Conservation (phyloP, 2,797 vertebrate species). For the Zenarchopterus dispar region DNA sequence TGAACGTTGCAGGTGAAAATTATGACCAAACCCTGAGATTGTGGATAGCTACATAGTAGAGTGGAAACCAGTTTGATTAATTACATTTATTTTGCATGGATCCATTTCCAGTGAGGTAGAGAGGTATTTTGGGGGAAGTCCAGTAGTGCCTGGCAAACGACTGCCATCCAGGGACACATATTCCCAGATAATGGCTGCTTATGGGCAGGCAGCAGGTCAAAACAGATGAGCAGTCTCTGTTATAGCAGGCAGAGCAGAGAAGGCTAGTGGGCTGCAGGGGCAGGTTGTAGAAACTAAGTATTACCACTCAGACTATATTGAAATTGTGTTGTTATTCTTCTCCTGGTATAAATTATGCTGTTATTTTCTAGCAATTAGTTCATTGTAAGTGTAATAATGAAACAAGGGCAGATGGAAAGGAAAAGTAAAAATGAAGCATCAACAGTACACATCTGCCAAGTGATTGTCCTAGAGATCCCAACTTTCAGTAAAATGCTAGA, state of each 20-base stretch:
- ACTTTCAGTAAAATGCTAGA: background rate
- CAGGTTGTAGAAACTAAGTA: slow-evolving; percentile 13
- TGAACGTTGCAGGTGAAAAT: slow-evolving; percentile 41
- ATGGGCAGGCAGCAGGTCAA: slow-evolving; percentile 36
- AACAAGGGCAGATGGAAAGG: too few relatives aligned
- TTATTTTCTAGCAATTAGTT: slow-evolving; percentile 5
- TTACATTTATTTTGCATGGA: slow-evolving; percentile 45
- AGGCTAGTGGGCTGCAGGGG: slow-evolving; percentile 16
- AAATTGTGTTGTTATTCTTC: background rate
- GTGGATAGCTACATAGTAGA: slow-evolving; percentile 24
- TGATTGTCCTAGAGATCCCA: background rate
- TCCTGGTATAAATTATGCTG: background rate
- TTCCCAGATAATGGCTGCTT: slow-evolving; percentile 48
- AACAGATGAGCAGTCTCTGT: slow-evolving; percentile 38
- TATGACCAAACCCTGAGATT: slow-evolving; percentile 40
- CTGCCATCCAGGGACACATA: slow-evolving; percentile 41
- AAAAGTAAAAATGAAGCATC: background rate
- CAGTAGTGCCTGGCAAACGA: slow-evolving; percentile 44
- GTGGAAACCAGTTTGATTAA: slow-evolving; percentile 47
- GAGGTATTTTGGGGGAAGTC: slow-evolving; percentile 33
- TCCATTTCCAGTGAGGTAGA: slow-evolving; percentile 25
- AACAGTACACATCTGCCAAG: background rate
- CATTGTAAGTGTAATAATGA: background rate
- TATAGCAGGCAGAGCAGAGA: background rate
- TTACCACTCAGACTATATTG: slow-evolving; percentile 13